Percentiles rank a stretch among this genome's conserved stretches.
phyloP scores from a whole-genome alignment of 2,888 invertebrate genomes.

The Drosophila mimetica region DNA sequence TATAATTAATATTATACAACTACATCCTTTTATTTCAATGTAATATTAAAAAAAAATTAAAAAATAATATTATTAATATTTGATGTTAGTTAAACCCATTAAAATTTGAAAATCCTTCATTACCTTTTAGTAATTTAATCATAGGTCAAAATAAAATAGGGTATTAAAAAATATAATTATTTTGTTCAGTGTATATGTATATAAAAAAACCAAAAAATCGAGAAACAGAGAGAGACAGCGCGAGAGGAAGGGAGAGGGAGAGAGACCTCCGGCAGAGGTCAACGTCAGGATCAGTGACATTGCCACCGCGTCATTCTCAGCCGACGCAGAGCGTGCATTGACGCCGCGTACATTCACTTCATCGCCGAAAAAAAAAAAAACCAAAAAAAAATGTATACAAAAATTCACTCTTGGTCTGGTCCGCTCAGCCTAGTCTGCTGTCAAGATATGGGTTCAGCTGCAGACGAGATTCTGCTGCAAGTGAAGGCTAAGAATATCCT shows the following conservation, averaged over 20 bases:
- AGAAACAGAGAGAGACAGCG: constrained; percentile 9
- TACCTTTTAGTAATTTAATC: too few relatives aligned
- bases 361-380: constrained; percentile 52
- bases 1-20: background rate
- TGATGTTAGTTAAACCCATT: too few relatives aligned
- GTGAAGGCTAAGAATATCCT: background rate
- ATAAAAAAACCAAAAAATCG: constrained; percentile 1
- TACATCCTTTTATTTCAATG: too few relatives aligned
- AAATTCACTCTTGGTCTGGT: constrained; percentile 24
- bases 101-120: too few relatives aligned
- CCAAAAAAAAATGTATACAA: constrained; percentile 6
- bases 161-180: too few relatives aligned
- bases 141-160: too few relatives aligned
- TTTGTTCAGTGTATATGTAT: background rate
- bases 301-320: constrained; percentile 58
- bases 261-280: constrained; percentile 63
- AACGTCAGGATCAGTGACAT: constrained; percentile 79
- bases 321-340: constrained; percentile 53
- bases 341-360: constrained; percentile 72
- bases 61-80: too few relatives aligned
- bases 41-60: background rate
- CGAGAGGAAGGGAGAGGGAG: constrained; percentile 4
- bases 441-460: constrained; percentile 1
- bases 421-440: constrained; percentile 12
- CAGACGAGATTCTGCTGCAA: background rate